phyloP scores from a whole-genome alignment of 2,113 vertebrate species.

The Gymnogyps californianus region DNA sequence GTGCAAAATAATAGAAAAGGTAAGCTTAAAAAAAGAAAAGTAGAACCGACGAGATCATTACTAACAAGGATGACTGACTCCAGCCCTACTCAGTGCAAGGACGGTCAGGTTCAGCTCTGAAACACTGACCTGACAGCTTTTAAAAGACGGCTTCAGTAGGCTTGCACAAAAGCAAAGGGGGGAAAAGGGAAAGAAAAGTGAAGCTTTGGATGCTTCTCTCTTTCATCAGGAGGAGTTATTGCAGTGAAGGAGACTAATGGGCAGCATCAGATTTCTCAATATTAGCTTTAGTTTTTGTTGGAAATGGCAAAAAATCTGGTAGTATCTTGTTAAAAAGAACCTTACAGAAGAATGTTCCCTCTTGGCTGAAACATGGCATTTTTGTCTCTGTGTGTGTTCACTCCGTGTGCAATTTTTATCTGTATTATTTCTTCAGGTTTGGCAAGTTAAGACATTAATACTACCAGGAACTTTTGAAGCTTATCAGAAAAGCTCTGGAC shows the following conservation, averaged over 20 bases:
- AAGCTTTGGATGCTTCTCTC: background rate
- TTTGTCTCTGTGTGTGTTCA: background rate
- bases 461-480: background rate
- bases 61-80: background rate
- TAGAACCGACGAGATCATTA: background rate
- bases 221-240: background rate
- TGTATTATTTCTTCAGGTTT: background rate
- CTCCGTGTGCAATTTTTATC: background rate
- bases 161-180: background rate
- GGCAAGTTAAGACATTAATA: background rate
- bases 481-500: conserved; percentile 1
- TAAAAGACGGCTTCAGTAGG: background rate
- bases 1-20: background rate
- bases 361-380: background rate
- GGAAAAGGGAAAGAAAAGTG: background rate
- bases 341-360: background rate
- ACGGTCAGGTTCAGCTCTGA: background rate
- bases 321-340: background rate
- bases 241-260: background rate
- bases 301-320: background rate
- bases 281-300: background rate
- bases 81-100: background rate
- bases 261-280: background rate
- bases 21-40: background rate
- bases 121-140: background rate